Base-by-base conservation (phyloP, 2,113 vertebrate genomes). In the Synchiropus splendidus region DNA sequence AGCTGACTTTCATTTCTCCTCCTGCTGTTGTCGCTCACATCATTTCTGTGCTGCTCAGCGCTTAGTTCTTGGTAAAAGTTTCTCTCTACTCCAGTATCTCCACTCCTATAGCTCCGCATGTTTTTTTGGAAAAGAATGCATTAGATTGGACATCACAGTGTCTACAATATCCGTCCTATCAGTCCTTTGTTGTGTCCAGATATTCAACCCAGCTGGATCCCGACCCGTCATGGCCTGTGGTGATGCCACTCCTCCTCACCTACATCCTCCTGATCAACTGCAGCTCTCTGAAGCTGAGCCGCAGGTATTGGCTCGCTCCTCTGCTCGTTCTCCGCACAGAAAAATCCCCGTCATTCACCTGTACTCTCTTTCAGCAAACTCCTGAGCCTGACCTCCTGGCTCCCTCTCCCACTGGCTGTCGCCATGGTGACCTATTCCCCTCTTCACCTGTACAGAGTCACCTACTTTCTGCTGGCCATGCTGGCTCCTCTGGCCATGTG, bases 391-490 rank as follows among this genome's bases (percentile, higher is more conserved):
- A 65, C 79, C 21, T 80, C 84, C 34, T 70, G 74, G 39, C 74
- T 92, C 48, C 88, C 89, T 33, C 77, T 92, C 17, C 89, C 87
- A 34, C 56, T 93, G 69, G 87, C 89, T 39, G 44, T 94, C 31
- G 81, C 83, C 50, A 81, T 89, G 83, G 74, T 91, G 69, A 85
- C 85, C 44, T 95, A 97, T 56, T 92, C 89, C 67, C 79, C 78
- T 1, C 64, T 87, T 36, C 92, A 97, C 75, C 86, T 96, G 36
- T 97, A 96, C 74, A 85, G 88, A 80, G 71, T 94, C 57, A 82
- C 85, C 6, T 81, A 91, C 67, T 91, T 93, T 50, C 60, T 92
- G 56, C 71, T 81, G 14, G 70, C 79, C 43, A 82, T 85, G n/a
- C 77, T 97, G 42, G 58, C 80, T 31, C 77, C 92, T n/a, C 77